These are phyloP conservation scores for Phyllopteryx taeniolatus DNA, from an alignment of 2,113 vertebrate genomes.

Conservation along the genomic window DNA sequence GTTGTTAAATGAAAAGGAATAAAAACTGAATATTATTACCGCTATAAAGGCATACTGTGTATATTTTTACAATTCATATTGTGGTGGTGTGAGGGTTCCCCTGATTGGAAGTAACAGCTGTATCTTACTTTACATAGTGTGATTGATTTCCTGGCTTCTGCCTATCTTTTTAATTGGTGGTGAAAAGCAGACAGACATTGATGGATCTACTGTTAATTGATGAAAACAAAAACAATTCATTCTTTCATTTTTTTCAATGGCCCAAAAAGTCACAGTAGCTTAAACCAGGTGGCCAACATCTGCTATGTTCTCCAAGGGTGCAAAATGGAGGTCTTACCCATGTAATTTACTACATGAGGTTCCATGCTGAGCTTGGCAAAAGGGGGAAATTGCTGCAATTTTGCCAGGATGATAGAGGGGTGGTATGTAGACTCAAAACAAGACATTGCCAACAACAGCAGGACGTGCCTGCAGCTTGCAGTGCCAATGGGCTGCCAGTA, in stretches of 20 bases:
- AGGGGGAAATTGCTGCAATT: constrained; percentile 1
- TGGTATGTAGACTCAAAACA: constrained; percentile 34
- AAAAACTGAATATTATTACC: no score
- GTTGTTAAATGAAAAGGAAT: no score
- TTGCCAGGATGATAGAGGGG: constrained; percentile 23
- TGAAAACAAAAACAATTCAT: constrained; percentile 52
- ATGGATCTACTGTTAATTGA: constrained; percentile 57
- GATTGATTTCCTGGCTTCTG: constrained; percentile 48
- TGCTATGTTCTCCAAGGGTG: constrained; percentile 29
- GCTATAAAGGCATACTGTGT: background rate
- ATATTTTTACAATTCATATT: background rate
- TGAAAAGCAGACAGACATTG: constrained; percentile 42
- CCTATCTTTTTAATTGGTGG: constrained; percentile 44
- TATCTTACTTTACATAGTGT: constrained; percentile 9
- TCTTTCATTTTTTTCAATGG: constrained; percentile 34
- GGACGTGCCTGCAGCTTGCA: constrained; percentile 33
- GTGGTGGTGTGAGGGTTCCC: background rate
- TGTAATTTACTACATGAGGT: constrained; percentile 46
- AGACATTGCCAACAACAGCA: constrained; percentile 41
- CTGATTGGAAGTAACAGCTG: constrained; percentile 1
- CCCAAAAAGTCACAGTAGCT: constrained; percentile 14
- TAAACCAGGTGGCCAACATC: constrained; percentile 46
- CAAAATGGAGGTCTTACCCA: constrained; percentile 33
- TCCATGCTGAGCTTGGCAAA: constrained; percentile 24
- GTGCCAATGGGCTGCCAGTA: constrained; percentile 28